Base-by-base conservation (phyloP, 2,888 invertebrate genomes). In the Acronicta psi region DNA sequence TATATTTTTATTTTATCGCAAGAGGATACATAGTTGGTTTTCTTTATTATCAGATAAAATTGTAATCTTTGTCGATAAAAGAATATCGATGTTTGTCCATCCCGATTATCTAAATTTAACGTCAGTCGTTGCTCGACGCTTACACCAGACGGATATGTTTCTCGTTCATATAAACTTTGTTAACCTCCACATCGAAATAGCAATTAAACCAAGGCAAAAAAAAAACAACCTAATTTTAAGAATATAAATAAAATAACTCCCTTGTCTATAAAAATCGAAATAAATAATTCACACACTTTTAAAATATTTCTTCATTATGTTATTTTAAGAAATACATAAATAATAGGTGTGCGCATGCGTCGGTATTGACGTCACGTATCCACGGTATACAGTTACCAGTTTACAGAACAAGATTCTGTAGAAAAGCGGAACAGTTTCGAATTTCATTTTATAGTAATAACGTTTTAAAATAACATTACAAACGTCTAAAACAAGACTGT, bases 51-150 rank as follows among this genome's bases (percentile, higher is more conserved):
- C 20, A 41, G 11, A 20, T 41, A 36, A 7, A 36, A 53, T 41
- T 56, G 62, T 44, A 34, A 20, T 23, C 16, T 54, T n/a, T 65
- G 73, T 80, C 77, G 77, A 79, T 66, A 64, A n/a, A 23, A 61
- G 23, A 58, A 44, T 45, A 81, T 81, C 86, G 85, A 83, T 69
- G 73, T 56, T 34, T 17, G 44, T 58, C 49, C 89, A 81, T 66
- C 87, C 75, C 89, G 45, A 85, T 76, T 47, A 65, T 80, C 82
- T 84, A 87, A 86, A 85, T 82, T 84, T 85, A 88, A 73, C 68
- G 59, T 77, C 85, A 91, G 90, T 91, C 76, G 69, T 52, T 70
- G 71, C 61, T 67, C 57, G 73, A 76, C 74, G 67, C 75, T 77
- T 66, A 42, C 55, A 58, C 66, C 59, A 82, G 67, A 61, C 70